Evolutionary conservation across 2,797 vertebrate species (phyloP).

Genomic region (Phrynocephalus guinanensis): DNA sequence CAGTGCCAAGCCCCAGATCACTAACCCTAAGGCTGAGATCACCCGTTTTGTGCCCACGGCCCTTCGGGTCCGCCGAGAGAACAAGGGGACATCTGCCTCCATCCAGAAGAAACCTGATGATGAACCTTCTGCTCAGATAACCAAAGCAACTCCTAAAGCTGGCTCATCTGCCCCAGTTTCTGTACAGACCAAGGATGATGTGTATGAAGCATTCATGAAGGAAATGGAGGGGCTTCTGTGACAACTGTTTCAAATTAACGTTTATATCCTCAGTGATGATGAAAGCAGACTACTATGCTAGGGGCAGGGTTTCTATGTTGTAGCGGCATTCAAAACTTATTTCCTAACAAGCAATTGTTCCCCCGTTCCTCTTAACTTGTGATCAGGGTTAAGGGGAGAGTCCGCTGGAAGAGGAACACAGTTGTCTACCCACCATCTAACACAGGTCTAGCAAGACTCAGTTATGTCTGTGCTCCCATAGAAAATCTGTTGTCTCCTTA

Average conservation of each 20-base stretch:
- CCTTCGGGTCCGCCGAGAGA: slow-evolving; percentile 91
- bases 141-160: slow-evolving; percentile 81
- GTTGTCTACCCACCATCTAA: neutral
- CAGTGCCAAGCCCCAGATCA: slow-evolving; percentile 98
- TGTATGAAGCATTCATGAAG: slow-evolving; percentile 99
- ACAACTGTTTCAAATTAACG: slow-evolving; percentile 62
- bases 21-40: slow-evolving; percentile 96
- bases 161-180: slow-evolving; percentile 81
- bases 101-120: slow-evolving; percentile 79
- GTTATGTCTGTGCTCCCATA: slow-evolving; percentile 18
- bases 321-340: slow-evolving; percentile 36
- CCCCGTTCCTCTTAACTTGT: slow-evolving; percentile 55
- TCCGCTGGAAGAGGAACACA: accelerated
- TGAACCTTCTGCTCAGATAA: slow-evolving; percentile 74
- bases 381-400: slow-evolving; percentile 40
- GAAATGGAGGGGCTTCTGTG: slow-evolving; percentile 98
- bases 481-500: slow-evolving; percentile 47
- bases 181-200: slow-evolving; percentile 98
- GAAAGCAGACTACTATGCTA: slow-evolving; percentile 35
- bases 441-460: neutral
- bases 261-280: slow-evolving; percentile 52
- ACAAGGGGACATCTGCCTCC: slow-evolving; percentile 75
- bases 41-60: slow-evolving; percentile 95
- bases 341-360: slow-evolving; percentile 23
- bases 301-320: slow-evolving; percentile 52